Evolutionary conservation across 2,888 invertebrate species (phyloP), one percentile per base, ranked within the genome.

Genomic region (Subacronicta megacephala): DNA sequence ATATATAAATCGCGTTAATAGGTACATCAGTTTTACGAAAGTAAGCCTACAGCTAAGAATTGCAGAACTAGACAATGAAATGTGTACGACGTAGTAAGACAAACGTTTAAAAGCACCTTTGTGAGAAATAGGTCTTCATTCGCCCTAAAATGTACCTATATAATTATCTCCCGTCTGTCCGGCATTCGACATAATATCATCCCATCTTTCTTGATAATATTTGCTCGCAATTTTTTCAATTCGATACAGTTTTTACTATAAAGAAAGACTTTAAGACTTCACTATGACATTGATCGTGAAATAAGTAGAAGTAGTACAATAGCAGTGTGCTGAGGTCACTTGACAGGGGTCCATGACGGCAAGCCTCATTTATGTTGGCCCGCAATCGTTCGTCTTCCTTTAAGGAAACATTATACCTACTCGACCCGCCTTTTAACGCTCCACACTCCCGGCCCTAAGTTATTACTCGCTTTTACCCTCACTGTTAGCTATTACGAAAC

Each of bases 371-470:
- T n/a, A 45, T 62, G 55, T 62, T 53, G 31, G n/a, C 33, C 7
- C 35, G 42, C 35, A 60, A 23, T 47, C 40, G 54, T 38, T 41
- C 43, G 33, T 55, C 64, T 59, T 58, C 42, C 65, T 61, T 52
- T 50, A 72, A 64, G 69, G 52, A 68, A 72, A 64, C 52, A 46
- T 72, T 72, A 57, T 42, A 65, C 49, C 36, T 42, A 62, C 52
- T 57, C 60, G 51, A 59, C 41, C 40, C 61, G 57, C 49, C 68
- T 65, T 72, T 72, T 73, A 72, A 65, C 56, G 59, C 56, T 53
- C 54, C 40, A 17, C 54, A 51, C 58, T 58, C 41, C 43, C 41
- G 35, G 44, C 44, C 43, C 58, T 61, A 51, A 69, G 53, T 65
- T 71, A 68, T 72, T 63, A 55, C 64, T 53, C 23, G 50, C 56